Base-by-base conservation (phyloP, 1,140 invertebrate genomes). In the Oscheius sp. region DNA sequence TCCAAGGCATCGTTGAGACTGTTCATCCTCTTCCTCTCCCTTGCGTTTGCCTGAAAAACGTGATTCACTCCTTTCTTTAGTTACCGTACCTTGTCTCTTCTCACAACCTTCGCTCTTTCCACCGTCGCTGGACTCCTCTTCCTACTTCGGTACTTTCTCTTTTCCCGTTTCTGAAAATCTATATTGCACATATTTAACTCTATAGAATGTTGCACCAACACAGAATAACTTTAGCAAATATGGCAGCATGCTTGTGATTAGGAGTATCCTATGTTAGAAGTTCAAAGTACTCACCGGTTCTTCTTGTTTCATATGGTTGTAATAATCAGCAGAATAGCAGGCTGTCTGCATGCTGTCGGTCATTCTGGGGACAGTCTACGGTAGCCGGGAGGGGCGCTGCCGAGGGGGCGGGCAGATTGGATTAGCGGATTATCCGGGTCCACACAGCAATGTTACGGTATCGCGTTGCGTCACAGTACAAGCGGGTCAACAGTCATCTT, bases 1-100 rank as follows among this genome's bases (percentile, higher is more conserved):
- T 74, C 72, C 34, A 74, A 55, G 4, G 72, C 72, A 45, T 74
- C 72, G 52, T 74, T 74, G 49, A 74, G 28, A 49, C 52, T 61
- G 38, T 74, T 74, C 72, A 74, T 74, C 36, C 72, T 26, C 4
- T 65, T 49, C 23, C 72, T 29, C 31, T 74, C 72, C 20, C 72
- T 64, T 10, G 72, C 72, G 26, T 74, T 74, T 34, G 72, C 72
- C 72, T 68, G 26, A 66, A 59, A n/a, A 18, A 32, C 29, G 26
- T 18, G 15, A 45, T 18, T 45, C 23, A 23, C 55, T 59, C 13
- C 15, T 23, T 23, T 59, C 10, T 59, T 59, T 31, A 59, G 10
- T 23, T 23, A 28, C 31, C 52, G 4, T 28, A 68, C 66, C 46
- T 74, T 74, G 35, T 74, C 72, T 36, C 72, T 68, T 34, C 72